Conservation (phyloP, 2,888 invertebrate species). For the Keiferia lycopersicella region DNA sequence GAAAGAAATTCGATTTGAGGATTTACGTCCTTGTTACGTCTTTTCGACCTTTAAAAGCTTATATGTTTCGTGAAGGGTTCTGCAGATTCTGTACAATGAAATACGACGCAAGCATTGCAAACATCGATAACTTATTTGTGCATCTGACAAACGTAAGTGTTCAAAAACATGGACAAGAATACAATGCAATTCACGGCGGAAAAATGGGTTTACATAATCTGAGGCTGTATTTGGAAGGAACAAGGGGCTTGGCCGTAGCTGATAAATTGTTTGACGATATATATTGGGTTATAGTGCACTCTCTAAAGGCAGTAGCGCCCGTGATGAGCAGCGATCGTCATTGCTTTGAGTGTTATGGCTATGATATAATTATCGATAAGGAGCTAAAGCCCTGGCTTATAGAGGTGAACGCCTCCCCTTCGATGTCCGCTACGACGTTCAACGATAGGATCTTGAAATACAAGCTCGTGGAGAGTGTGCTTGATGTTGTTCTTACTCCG, state of each 20-base stretch:
- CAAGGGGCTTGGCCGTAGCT: conserved; percentile 93
- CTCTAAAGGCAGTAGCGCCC: conserved; percentile 95
- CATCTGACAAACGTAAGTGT: conserved; percentile 99
- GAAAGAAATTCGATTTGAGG: conserved; percentile 97
- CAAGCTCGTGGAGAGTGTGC: conserved; percentile 95
- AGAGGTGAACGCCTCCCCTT: conserved; percentile 97
- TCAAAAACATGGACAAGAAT: conserved; percentile 98
- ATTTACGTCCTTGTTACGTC: conserved; percentile 96
- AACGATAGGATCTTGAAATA: conserved; percentile 97
- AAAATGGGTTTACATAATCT: conserved; percentile 97
- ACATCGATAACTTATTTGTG: conserved; percentile 96
- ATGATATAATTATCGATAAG: conserved; percentile 97
- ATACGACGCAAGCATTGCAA: conserved; percentile 94
- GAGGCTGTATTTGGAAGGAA: conserved; percentile 94
- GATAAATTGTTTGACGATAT: conserved; percentile 95
- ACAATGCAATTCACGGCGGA: conserved; percentile 96
- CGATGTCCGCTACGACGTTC: conserved; percentile 95
- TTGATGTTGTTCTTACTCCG: conserved; percentile 94
- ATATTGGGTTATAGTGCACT: conserved; percentile 95
- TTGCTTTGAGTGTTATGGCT: conserved; percentile 97
- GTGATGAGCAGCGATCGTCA: conserved; percentile 97
- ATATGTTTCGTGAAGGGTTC: conserved; percentile 95
- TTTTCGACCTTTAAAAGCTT: conserved; percentile 95
- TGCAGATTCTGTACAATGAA: conserved; percentile 98
- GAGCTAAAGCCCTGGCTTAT: conserved; percentile 96